Percentiles rank a stretch among this genome's conserved stretches.
These are phyloP conservation scores for Crocuta crocuta DNA, from an alignment of 2,113 vertebrate genomes.

Conservation along the genomic window DNA sequence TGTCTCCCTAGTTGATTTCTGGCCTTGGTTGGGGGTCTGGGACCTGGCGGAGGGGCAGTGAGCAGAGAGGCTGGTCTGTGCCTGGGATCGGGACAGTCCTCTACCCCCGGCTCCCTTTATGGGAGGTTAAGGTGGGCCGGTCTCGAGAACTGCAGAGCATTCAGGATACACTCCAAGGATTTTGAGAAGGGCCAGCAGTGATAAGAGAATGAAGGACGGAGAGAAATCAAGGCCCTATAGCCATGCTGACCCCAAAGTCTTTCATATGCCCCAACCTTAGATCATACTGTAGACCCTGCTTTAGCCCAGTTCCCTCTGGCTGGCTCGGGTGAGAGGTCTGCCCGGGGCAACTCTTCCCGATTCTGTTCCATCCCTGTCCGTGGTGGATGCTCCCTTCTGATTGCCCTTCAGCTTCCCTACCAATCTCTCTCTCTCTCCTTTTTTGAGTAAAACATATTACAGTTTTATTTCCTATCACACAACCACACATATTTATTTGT, in stretches of 20 bases:
- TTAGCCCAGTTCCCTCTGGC: not conserved
- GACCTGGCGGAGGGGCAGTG: not conserved
- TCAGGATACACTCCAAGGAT: not conserved
- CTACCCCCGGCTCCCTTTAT: not conserved
- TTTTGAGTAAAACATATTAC: not conserved
- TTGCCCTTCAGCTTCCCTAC: not conserved
- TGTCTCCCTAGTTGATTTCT: not conserved
- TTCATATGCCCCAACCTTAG: not conserved
- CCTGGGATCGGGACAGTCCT: too few species aligned
- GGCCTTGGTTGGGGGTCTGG: not conserved
- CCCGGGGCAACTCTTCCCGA: not conserved
- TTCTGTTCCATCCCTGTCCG: not conserved
- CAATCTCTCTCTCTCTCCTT: not conserved
- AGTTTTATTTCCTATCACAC: not conserved
- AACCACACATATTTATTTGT: not conserved
- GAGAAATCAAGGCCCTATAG: not conserved
- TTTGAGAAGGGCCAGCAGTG: not conserved
- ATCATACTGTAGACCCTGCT: not conserved
- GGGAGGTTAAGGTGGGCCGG: not conserved
- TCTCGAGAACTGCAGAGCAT: not conserved
- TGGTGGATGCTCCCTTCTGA: not conserved
- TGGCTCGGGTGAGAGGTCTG: not conserved
- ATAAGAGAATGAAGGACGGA: not conserved
- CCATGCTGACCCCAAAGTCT: not conserved
- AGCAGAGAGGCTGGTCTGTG: not conserved